Evolutionary conservation across 2,797 vertebrate genomes (phyloP).

Genomic region (Neosilurus hyrtlii): DNA sequence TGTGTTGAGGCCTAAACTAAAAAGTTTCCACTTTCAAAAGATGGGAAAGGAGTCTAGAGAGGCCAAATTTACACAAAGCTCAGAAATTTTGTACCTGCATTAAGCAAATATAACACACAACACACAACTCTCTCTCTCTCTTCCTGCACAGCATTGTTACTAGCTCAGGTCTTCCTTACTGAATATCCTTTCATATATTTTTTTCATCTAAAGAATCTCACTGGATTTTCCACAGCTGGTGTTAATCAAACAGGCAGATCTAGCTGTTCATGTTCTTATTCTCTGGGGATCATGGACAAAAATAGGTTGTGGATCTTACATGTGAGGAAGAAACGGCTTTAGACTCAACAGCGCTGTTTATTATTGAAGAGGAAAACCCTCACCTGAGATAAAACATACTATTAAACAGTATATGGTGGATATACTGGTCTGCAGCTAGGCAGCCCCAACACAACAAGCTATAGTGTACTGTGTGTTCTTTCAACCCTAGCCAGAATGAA

Average conservation of each 20-base stretch:
- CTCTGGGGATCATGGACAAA: constrained; percentile 19
- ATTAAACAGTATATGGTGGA: no score
- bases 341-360: not conserved
- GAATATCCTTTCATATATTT: not conserved
- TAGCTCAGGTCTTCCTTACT: not conserved
- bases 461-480: no score
- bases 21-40: constrained; percentile 7
- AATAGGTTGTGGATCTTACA: constrained; percentile 19
- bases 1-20: constrained; percentile 4
- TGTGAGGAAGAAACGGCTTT: constrained; percentile 8
- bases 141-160: not conserved
- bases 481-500: no score
- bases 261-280: constrained; percentile 20
- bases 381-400: not conserved
- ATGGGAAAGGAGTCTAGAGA: constrained; percentile 12
- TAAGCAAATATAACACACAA: constrained; percentile 8
- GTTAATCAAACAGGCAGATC: constrained; percentile 32
- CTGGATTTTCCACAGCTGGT: constrained; percentile 25
- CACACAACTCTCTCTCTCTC: not conserved
- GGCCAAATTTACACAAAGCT: not conserved
- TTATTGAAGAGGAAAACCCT: not conserved
- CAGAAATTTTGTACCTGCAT: not conserved
- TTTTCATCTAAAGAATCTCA: constrained; percentile 22
- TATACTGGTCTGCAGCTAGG: no score
- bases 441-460: no score